phyloP scores from a whole-genome alignment of 2,888 invertebrate species.

The Drosophila emarginata region DNA sequence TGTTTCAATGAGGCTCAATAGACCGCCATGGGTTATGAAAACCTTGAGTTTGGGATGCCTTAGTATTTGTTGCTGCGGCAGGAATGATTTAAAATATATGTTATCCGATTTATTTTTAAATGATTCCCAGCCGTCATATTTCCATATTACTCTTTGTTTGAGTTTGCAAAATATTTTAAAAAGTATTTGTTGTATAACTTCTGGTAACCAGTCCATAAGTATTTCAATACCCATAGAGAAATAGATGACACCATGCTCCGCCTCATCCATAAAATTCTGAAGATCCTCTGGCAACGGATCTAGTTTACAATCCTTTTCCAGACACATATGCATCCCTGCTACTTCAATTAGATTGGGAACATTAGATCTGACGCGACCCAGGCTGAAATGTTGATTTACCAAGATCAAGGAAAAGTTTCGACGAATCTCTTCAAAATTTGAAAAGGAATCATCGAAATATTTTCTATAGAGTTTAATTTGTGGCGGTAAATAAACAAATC shows the following conservation, averaged over 20 bases:
- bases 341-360: conserved; percentile 78
- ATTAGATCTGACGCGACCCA: conserved; percentile 70
- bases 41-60: conserved; percentile 83
- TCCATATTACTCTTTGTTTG: conserved; percentile 79
- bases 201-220: conserved; percentile 54
- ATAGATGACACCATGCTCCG: conserved; percentile 81
- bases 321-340: conserved; percentile 73
- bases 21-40: conserved; percentile 83
- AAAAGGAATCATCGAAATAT: conserved; percentile 40
- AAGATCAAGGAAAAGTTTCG: conserved; percentile 65
- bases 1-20: conserved; percentile 83
- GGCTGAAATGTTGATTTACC: conserved; percentile 73
- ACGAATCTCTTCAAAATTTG: conserved; percentile 47
- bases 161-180: conserved; percentile 36
- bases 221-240: conserved; percentile 82
- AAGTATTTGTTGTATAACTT: conserved; percentile 42
- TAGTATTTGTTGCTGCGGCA: conserved; percentile 82
- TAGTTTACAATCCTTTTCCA: conserved; percentile 31
- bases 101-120: conserved; percentile 60
- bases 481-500: conserved; percentile 21
- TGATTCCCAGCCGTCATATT: conserved; percentile 68
- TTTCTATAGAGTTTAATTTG: conserved; percentile 38
- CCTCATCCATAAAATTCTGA: conserved; percentile 78
- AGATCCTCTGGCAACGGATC: conserved; percentile 58
- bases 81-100: conserved; percentile 72